Percentiles rank a stretch among this genome's conserved stretches.
Conservation (phyloP, 2,888 invertebrate species). For the Gymnocheta viridis region DNA sequence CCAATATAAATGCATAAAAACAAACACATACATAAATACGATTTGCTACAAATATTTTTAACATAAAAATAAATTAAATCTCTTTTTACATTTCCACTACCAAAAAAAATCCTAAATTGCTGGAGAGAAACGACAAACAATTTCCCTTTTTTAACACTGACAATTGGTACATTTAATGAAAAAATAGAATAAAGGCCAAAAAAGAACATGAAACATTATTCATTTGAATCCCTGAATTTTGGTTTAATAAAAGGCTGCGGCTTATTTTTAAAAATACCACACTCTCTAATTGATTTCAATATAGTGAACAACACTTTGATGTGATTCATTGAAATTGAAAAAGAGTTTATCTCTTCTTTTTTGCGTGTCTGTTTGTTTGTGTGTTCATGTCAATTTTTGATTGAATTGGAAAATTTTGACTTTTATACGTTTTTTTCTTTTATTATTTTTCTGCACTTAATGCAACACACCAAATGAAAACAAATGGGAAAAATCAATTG, state of each 20-base stretch:
- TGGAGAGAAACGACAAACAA: neutral
- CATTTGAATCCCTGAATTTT: conserved; percentile 36
- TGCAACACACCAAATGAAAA: conserved; percentile 17
- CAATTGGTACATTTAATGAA: conserved; percentile 50
- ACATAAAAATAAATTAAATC: conserved; percentile 65
- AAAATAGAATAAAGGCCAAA: conserved; percentile 23
- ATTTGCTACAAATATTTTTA: conserved; percentile 27
- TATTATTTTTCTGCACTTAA: neutral
- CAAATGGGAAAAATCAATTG: conserved; percentile 59
- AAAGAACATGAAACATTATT: conserved; percentile 29
- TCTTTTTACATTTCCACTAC: conserved; percentile 13
- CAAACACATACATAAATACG: neutral
- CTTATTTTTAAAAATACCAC: conserved; percentile 68
- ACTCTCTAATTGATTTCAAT: conserved; percentile 70
- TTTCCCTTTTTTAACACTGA: conserved; percentile 13
- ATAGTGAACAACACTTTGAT: conserved; percentile 69
- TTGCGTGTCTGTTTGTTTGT: conserved; percentile 24
- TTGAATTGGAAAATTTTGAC: conserved; percentile 70
- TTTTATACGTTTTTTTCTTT: conserved; percentile 46
- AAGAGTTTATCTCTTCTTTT: neutral
- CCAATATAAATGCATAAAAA: conserved; percentile 6
- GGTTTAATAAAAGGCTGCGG: conserved; percentile 65
- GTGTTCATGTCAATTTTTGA: conserved; percentile 64
- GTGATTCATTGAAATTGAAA: conserved; percentile 57
- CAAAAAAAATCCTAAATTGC: conserved; percentile 2